phyloP scores from a whole-genome alignment of 2,113 vertebrate genomes.

The Dolichotis patagonum region DNA sequence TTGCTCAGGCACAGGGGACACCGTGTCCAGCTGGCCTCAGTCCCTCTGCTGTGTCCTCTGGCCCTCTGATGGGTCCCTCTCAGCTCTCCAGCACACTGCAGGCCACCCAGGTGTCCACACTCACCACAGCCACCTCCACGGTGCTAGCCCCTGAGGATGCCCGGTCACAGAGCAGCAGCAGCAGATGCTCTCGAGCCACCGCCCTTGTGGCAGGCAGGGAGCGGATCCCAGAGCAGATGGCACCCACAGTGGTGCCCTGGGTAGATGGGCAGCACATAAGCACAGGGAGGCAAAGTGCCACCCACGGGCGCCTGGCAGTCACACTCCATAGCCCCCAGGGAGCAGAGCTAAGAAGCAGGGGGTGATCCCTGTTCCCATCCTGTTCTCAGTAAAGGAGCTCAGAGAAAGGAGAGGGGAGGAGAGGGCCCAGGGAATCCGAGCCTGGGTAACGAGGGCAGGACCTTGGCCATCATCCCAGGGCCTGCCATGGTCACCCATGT shows the following conservation, averaged over 20 bases:
- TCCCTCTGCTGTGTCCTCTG: not conserved
- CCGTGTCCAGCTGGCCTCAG: not conserved
- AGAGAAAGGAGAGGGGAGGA: fast-evolving
- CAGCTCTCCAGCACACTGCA: not conserved
- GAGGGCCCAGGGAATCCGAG: fast-evolving
- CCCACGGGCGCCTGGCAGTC: fast-evolving
- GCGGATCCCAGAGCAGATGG: slow-evolving; percentile 94
- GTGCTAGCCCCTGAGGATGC: slow-evolving; percentile 89
- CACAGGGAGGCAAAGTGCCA: fast-evolving
- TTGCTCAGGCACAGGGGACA: not conserved
- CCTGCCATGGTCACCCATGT: not conserved
- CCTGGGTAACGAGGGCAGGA: not conserved
- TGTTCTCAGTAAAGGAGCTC: not conserved
- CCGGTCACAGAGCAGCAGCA: slow-evolving; percentile 94
- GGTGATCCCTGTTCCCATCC: not conserved
- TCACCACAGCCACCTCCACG: slow-evolving; percentile 96
- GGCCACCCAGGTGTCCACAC: not conserved
- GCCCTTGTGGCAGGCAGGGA: slow-evolving; percentile 92
- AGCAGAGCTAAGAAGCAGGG: no score
- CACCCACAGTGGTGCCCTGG: slow-evolving; percentile 95
- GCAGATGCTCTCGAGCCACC: slow-evolving; percentile 90
- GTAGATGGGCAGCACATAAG: fast-evolving
- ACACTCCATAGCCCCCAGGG: fast-evolving
- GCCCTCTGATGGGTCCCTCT: not conserved
- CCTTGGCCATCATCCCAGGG: not conserved